These are phyloP conservation scores for Drosophila sulfurigaster DNA, from an alignment of 1,140 invertebrate genomes.

Conservation along the genomic window DNA sequence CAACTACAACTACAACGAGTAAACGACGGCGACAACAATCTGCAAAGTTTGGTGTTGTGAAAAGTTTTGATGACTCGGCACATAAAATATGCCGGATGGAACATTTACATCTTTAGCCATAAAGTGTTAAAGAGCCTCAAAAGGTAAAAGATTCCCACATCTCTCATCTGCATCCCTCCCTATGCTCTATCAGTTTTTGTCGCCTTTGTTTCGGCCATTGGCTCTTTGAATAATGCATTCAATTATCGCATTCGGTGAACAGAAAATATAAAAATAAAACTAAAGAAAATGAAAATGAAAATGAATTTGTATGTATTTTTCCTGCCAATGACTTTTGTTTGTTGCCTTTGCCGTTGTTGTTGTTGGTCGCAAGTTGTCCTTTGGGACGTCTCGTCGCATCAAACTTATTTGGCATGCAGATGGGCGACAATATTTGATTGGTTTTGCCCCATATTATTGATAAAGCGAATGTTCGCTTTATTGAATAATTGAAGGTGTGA, in stretches of 20 bases:
- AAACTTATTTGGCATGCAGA: slow-evolving; percentile 39
- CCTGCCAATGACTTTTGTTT: slow-evolving; percentile 20
- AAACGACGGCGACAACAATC: slow-evolving; percentile 16
- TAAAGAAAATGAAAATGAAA: slow-evolving; percentile 20
- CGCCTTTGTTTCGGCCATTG: slow-evolving; percentile 10
- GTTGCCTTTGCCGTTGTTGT: background rate
- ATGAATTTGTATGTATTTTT: background rate
- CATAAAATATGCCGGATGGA: slow-evolving; percentile 74
- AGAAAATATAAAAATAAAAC: slow-evolving; percentile 21
- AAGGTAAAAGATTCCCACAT: slow-evolving; percentile 51
- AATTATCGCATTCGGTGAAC: slow-evolving; percentile 53
- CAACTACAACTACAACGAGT: slow-evolving; percentile 12
- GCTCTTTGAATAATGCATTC: slow-evolving; percentile 73
- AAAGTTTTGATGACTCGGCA: slow-evolving; percentile 61
- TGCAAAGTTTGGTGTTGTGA: slow-evolving; percentile 52
- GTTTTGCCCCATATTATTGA: slow-evolving; percentile 29
- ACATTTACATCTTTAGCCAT: slow-evolving; percentile 67
- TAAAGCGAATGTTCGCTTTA: slow-evolving; percentile 18
- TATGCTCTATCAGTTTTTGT: background rate
- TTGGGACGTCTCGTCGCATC: slow-evolving; percentile 12
- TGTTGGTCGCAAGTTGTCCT: slow-evolving; percentile 10
- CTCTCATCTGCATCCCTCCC: background rate
- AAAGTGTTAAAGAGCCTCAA: slow-evolving; percentile 71
- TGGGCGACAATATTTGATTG: slow-evolving; percentile 43
- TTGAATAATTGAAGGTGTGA: slow-evolving; percentile 13